Conservation (phyloP, 2,888 invertebrate species). For the Cantharis flavilabris region DNA sequence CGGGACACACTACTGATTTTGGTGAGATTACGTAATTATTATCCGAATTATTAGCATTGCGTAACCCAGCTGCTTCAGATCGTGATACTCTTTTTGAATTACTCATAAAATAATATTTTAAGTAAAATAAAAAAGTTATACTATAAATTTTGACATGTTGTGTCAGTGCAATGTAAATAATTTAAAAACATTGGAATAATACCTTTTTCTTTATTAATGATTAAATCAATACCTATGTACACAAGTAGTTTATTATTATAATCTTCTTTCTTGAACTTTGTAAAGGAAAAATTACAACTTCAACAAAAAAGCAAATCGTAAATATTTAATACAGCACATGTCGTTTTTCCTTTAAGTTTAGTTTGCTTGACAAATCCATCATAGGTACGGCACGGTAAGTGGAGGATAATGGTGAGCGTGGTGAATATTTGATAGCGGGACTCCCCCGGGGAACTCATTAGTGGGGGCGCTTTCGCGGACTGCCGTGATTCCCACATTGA, state of each 20-base stretch:
- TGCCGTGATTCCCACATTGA: constrained; percentile 47
- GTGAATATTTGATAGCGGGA: constrained; percentile 47
- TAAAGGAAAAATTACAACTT: constrained; percentile 16
- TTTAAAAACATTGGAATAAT: background rate
- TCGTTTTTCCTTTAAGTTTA: constrained; percentile 38
- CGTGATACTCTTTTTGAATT: background rate
- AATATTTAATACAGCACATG: constrained; percentile 41
- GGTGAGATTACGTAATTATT: background rate
- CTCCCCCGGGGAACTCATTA: constrained; percentile 43
- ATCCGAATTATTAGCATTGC: background rate
- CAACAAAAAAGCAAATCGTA: constrained; percentile 24
- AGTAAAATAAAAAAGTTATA: background rate
- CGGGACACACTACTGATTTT: constrained; percentile 15
- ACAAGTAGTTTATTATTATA: background rate
- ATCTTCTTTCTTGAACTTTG: constrained; percentile 7
- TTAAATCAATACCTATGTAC: background rate
- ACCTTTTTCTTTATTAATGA: background rate
- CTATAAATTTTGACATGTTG: background rate
- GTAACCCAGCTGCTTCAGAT: background rate
- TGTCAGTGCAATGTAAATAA: background rate
- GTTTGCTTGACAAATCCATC: constrained; percentile 38
- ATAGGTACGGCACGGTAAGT: constrained; percentile 38
- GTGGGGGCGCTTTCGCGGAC: constrained; percentile 43
- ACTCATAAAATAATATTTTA: background rate
- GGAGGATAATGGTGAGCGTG: constrained; percentile 47